phyloP scores from a whole-genome alignment of 2,113 vertebrate species.

The Raja brachyura region DNA sequence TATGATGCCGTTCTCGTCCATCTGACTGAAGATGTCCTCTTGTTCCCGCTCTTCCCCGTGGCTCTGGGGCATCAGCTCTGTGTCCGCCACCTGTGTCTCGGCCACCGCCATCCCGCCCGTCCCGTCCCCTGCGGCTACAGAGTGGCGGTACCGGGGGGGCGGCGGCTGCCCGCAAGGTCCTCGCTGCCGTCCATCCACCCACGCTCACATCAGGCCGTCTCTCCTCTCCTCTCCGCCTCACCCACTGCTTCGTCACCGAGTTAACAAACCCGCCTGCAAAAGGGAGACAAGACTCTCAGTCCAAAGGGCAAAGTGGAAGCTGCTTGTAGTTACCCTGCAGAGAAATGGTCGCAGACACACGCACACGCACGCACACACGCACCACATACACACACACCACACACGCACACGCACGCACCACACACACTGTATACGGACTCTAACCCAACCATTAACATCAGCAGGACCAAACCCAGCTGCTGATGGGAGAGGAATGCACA shows the following conservation, averaged over 20 bases:
- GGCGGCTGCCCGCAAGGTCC: slow-evolving; percentile 19
- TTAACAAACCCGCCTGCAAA: background rate
- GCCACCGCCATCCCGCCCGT: background rate
- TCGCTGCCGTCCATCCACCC: slow-evolving; percentile 47
- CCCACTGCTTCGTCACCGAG: background rate
- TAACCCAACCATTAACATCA: no score
- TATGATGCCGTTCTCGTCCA: slow-evolving; percentile 65
- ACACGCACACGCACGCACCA: no score
- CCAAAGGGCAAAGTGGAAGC: no score
- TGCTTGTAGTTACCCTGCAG: no score
- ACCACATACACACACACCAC: no score
- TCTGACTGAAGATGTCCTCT: slow-evolving; percentile 49
- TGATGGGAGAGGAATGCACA: no score
- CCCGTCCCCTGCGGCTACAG: slow-evolving; percentile 40
- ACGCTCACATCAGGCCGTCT: background rate
- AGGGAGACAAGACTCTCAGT: no score
- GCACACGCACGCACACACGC: no score
- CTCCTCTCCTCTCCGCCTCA: background rate
- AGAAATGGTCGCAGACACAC: no score
- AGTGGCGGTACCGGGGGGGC: background rate
- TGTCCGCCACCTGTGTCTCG: slow-evolving; percentile 39
- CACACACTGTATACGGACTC: no score
- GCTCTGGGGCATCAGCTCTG: slow-evolving; percentile 40
- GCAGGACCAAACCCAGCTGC: no score
- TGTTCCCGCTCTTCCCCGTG: slow-evolving; percentile 37